Evolutionary conservation across 2,888 invertebrate species (phyloP).

Genomic region (Cantharis flavilabris): DNA sequence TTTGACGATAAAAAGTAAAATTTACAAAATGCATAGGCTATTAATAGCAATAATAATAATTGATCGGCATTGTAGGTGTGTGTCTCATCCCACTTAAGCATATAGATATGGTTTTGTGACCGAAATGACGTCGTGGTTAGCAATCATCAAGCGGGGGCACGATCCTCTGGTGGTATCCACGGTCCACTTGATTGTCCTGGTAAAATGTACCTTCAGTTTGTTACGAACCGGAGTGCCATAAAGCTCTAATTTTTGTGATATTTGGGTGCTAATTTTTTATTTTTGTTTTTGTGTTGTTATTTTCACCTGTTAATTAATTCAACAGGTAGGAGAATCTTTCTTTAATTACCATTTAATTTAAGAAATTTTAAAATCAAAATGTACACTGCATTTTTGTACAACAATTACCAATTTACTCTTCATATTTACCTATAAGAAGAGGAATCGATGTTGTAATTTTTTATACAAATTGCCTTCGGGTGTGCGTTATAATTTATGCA

Average conservation of each 20-base stretch:
- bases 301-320: background rate
- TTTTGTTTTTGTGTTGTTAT: conserved; percentile 14
- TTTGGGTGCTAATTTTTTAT: conserved; percentile 2
- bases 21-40: conserved; percentile 11
- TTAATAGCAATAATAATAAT: background rate
- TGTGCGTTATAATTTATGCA: background rate
- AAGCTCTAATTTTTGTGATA: conserved; percentile 17
- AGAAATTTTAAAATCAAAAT: background rate
- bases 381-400: background rate
- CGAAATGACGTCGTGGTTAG: conserved; percentile 18
- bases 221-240: conserved; percentile 27
- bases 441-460: background rate
- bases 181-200: conserved; percentile 25
- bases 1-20: background rate
- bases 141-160: conserved; percentile 14
- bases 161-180: conserved; percentile 20
- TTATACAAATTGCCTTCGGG: background rate
- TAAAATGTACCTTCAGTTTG: conserved; percentile 27
- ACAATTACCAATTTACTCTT: background rate
- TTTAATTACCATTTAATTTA: background rate
- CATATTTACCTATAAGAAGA: background rate
- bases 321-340: background rate
- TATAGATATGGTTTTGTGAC: conserved; percentile 18
- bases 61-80: conserved; percentile 12
- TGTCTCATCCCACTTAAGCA: conserved; percentile 1